Conservation (phyloP, 1,140 invertebrate species). For the Propsilocerus akamusi region DNA sequence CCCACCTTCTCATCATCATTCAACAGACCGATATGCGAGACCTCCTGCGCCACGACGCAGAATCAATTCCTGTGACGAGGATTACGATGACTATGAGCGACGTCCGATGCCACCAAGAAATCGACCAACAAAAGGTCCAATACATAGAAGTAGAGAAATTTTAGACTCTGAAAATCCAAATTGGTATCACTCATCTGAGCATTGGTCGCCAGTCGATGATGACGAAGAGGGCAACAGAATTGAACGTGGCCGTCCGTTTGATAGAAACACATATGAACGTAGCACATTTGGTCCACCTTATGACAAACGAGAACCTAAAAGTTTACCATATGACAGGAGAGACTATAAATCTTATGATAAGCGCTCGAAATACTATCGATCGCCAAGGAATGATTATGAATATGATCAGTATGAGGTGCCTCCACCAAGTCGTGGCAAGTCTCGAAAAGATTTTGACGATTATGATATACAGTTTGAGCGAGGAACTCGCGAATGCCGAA, state of each 20-base stretch:
- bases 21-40: not conserved
- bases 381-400: conserved; percentile 16
- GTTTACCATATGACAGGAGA: conserved; percentile 13
- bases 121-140: not conserved
- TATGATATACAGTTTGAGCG: conserved; percentile 12
- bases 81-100: not conserved
- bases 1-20: not conserved
- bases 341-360: conserved; percentile 10
- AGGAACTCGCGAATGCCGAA: conserved; percentile 9
- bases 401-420: conserved; percentile 13
- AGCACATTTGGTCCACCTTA: conserved; percentile 22
- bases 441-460: conserved; percentile 17
- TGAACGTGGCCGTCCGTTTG: conserved; percentile 13
- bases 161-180: conserved; percentile 16
- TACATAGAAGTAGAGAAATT: not conserved
- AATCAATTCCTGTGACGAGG: not conserved
- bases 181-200: conserved; percentile 20
- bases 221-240: conserved; percentile 13
- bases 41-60: not conserved
- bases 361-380: conserved; percentile 15
- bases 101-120: not conserved
- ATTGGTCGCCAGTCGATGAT: conserved; percentile 23
- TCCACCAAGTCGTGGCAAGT: conserved; percentile 5
- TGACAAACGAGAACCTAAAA: conserved; percentile 18
- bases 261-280: conserved; percentile 20